Conservation (phyloP, 1,140 invertebrate genomes). For the Pseudomyrmex flavicornis region DNA sequence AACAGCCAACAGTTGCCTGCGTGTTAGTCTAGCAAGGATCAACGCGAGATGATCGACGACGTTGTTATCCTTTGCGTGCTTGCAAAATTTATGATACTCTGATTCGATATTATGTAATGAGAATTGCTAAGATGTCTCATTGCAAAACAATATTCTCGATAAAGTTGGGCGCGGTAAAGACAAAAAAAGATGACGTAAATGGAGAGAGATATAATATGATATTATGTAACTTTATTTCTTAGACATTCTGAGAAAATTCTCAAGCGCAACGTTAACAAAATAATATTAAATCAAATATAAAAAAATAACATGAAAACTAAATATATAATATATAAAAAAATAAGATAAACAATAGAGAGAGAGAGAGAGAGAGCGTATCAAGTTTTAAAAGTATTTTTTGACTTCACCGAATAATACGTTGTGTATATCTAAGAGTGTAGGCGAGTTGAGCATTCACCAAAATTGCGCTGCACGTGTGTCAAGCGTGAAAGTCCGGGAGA, state of each 20-base stretch:
- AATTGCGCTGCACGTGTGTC: neutral
- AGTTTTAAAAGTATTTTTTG: neutral
- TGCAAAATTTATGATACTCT: neutral
- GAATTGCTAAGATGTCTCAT: slow-evolving; percentile 20
- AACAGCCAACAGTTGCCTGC: slow-evolving; percentile 21
- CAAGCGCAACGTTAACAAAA: too few species aligned
- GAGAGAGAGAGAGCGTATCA: too few species aligned
- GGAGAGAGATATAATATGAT: neutral
- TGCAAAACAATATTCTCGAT: neutral
- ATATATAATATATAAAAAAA: too few species aligned
- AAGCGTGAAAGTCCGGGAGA: slow-evolving; percentile 25
- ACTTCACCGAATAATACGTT: neutral
- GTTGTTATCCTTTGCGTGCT: neutral
- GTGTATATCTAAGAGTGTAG: neutral
- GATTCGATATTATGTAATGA: slow-evolving; percentile 8
- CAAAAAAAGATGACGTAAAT: neutral
- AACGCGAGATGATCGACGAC: slow-evolving; percentile 53
- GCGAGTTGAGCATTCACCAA: slow-evolving; percentile 11
- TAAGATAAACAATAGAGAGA: too few species aligned
- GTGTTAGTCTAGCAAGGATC: slow-evolving; percentile 17
- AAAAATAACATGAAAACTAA: neutral
- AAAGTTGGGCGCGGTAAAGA: neutral
- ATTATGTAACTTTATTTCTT: too few species aligned
- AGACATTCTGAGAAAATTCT: too few species aligned
- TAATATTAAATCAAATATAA: neutral